These are phyloP conservation scores for Bovichtus diacanthus DNA, from an alignment of 2,797 vertebrate species.

Conservation along the genomic window DNA sequence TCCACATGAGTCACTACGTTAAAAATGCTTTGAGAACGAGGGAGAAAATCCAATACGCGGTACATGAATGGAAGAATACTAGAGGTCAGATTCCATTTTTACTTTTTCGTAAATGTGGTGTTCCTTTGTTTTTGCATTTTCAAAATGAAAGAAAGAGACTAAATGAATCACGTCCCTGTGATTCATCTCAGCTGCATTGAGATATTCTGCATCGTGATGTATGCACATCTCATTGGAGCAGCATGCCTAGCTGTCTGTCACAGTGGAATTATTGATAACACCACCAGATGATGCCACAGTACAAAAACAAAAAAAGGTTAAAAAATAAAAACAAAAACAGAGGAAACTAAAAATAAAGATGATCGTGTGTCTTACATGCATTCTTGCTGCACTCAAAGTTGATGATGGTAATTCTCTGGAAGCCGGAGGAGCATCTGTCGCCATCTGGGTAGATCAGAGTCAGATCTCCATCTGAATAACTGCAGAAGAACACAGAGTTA, in stretches of 20 bases:
- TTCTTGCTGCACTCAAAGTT: conserved; percentile 93
- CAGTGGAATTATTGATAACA: rapidly evolving
- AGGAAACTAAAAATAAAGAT: no score
- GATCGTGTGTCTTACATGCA: conserved; percentile 91
- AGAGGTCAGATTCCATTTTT: not conserved
- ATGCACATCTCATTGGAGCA: not conserved
- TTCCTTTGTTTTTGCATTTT: not conserved
- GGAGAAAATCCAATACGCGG: not conserved
- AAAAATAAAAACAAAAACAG: no score
- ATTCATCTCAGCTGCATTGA: not conserved
- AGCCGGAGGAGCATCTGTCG: conserved; percentile 89
- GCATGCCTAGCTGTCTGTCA: not conserved
- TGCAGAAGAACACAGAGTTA: conserved; percentile 56
- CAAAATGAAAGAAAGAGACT: not conserved
- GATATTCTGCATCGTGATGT: not conserved
- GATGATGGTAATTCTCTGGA: conserved; percentile 97
- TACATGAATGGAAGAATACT: not conserved
- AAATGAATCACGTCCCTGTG: not conserved
- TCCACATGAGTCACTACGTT: rapidly evolving
- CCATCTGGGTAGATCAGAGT: conserved; percentile 92
- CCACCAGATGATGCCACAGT: conserved; percentile 1
- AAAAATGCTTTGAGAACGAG: rapidly evolving
- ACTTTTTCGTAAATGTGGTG: not conserved
- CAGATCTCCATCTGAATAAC: conserved; percentile 96
- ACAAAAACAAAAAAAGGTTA: no score